A percentile compares a stretch with the other conserved stretches of the same genome.
Conservation (phyloP, 2,797 vertebrate genomes). For the Centropyge bicolor region DNA sequence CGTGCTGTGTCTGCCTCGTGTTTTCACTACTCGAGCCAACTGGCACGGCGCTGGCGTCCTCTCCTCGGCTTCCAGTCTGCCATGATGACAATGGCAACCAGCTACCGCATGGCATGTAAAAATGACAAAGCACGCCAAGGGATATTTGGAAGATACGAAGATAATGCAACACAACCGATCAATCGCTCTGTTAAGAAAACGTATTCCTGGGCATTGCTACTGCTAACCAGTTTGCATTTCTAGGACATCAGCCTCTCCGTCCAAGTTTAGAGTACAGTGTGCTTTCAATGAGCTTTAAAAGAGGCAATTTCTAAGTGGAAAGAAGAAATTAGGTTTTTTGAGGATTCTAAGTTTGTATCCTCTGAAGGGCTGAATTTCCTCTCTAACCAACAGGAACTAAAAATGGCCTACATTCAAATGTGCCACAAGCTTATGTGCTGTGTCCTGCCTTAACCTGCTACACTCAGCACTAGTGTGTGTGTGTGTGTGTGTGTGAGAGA, state of each 20-base stretch:
- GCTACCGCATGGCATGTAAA: constrained; percentile 81
- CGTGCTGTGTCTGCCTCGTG: constrained; percentile 84
- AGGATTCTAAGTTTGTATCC: constrained; percentile 62
- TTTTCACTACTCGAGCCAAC: constrained; percentile 83
- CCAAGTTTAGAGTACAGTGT: constrained; percentile 22
- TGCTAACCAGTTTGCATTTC: constrained; percentile 38
- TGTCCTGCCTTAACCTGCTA: constrained; percentile 72
- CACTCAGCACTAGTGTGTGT: constrained; percentile 44
- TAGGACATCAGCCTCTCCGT: constrained; percentile 40
- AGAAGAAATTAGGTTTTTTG: constrained; percentile 48
- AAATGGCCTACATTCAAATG: constrained; percentile 70
- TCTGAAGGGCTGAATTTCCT: constrained; percentile 64
- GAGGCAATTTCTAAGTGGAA: constrained; percentile 42
- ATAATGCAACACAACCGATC: constrained; percentile 67
- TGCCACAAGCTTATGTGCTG: constrained; percentile 61
- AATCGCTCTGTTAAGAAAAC: constrained; percentile 43
- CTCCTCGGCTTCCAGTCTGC: constrained; percentile 83
- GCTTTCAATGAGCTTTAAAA: constrained; percentile 51
- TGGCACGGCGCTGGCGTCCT: constrained; percentile 82
- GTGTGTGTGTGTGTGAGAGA: background rate
- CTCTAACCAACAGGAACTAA: constrained; percentile 55
- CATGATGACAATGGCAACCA: constrained; percentile 84
- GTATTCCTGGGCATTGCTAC: constrained; percentile 11
- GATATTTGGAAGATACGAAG: constrained; percentile 70
- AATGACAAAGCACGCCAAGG: constrained; percentile 79